Conservation (phyloP, 2,888 invertebrate species). For the Hydraecia micacea region DNA sequence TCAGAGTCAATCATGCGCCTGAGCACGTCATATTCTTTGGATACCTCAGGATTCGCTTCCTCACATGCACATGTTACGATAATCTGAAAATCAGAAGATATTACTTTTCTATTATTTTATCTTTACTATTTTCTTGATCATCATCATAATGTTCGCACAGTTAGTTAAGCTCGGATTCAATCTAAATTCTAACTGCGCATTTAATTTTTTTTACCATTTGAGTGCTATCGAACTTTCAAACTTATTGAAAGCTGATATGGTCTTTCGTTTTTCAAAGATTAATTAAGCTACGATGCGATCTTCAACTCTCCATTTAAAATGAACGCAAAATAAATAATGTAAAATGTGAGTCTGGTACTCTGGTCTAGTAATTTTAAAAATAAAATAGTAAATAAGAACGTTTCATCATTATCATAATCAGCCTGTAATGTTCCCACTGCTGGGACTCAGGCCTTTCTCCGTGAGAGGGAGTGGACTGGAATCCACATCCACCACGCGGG, state of each 20-base stretch:
- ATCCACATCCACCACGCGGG: too few relatives aligned
- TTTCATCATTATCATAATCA: too few relatives aligned
- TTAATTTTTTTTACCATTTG: not conserved
- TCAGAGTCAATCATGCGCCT: slow-evolving; percentile 96
- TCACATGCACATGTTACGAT: slow-evolving; percentile 97
- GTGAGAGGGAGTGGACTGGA: too few relatives aligned
- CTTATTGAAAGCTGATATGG: not conserved
- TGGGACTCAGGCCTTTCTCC: too few relatives aligned
- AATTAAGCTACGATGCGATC: not conserved
- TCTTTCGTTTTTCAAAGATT: not conserved
- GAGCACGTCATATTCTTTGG: slow-evolving; percentile 96
- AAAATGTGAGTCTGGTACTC: not conserved
- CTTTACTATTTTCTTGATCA: not conserved
- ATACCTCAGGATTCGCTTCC: slow-evolving; percentile 95
- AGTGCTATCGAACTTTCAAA: not conserved
- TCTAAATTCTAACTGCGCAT: not conserved
- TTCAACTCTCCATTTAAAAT: not conserved
- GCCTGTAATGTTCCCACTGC: too few relatives aligned
- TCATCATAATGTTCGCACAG: not conserved
- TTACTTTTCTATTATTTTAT: not conserved
- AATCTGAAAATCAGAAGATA: slow-evolving; percentile 89
- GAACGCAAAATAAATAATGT: not conserved
- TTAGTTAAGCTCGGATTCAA: not conserved
- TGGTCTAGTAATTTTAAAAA: not conserved
- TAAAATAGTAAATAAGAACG: too few relatives aligned